phyloP scores from a whole-genome alignment of 2,797 vertebrate genomes.

The Alauda arvensis region DNA sequence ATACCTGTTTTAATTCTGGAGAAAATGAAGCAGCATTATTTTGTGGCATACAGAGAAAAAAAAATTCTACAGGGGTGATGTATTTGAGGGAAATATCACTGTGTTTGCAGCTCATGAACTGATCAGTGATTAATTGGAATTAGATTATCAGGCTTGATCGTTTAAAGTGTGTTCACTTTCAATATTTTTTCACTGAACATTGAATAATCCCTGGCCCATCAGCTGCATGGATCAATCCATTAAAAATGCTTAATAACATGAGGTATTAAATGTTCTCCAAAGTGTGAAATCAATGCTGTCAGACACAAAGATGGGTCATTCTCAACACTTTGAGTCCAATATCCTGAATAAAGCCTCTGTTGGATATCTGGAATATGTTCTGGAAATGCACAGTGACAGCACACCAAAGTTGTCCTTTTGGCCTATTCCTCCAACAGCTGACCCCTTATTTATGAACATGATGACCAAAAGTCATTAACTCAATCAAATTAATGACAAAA shows the following conservation, averaged over 20 bases:
- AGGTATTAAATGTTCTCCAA: neutral
- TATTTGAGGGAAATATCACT: neutral
- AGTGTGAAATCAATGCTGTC: neutral
- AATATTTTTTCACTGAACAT: neutral
- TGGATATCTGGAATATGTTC: neutral
- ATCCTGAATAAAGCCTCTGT: neutral
- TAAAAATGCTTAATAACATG: neutral
- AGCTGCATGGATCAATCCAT: neutral
- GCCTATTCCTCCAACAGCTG: neutral
- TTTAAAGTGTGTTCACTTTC: neutral
- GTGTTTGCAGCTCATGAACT: neutral
- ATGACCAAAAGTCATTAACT: neutral
- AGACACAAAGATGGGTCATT: neutral
- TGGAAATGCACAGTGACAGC: neutral
- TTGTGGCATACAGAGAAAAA: neutral
- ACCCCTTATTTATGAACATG: neutral
- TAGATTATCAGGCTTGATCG: neutral
- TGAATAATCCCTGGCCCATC: neutral
- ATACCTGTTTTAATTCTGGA: neutral
- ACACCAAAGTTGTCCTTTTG: neutral
- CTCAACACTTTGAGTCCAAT: neutral
- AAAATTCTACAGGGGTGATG: neutral
- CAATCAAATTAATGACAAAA: neutral
- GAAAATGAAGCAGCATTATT: neutral
- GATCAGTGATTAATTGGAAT: neutral